Conservation (phyloP, 2,113 vertebrate genomes). For the Forbesichthys agassizii region DNA sequence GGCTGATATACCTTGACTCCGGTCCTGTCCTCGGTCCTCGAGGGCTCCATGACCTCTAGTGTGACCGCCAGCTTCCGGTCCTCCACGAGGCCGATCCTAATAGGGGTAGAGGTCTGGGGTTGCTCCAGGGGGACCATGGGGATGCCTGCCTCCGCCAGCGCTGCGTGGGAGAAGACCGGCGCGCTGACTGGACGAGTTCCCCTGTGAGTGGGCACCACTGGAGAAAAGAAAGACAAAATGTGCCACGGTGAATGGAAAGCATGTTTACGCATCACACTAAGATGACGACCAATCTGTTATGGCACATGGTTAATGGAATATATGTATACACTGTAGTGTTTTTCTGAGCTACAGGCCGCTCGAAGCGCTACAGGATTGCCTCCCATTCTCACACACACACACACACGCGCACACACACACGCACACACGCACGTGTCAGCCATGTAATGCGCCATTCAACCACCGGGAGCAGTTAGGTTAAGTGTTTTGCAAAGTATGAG, state of each 20-base stretch:
- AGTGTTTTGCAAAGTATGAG: too few relatives aligned
- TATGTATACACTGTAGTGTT: too few relatives aligned
- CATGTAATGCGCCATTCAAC: too few relatives aligned
- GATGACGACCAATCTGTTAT: not conserved
- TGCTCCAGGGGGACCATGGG: slow-evolving; percentile 64
- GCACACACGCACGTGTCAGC: too few relatives aligned
- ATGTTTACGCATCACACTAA: not conserved
- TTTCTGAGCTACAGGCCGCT: too few relatives aligned
- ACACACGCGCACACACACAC: too few relatives aligned
- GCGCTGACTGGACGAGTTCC: slow-evolving; percentile 87
- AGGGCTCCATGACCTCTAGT: slow-evolving; percentile 71
- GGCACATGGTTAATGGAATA: too few relatives aligned
- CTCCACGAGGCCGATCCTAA: slow-evolving; percentile 67
- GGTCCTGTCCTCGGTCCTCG: slow-evolving; percentile 65
- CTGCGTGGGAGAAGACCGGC: slow-evolving; percentile 85
- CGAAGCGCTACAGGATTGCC: too few relatives aligned
- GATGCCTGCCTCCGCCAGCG: slow-evolving; percentile 71
- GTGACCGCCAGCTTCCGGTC: slow-evolving; percentile 75
- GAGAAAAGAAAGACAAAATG: slow-evolving; percentile 53
- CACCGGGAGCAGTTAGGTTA: too few relatives aligned
- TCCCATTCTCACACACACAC: not conserved
- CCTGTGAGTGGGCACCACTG: slow-evolving; percentile 76
- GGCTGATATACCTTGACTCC: slow-evolving; percentile 75
- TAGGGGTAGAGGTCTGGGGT: slow-evolving; percentile 71
- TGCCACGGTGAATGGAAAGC: slow-evolving; percentile 2